Evolutionary conservation across 2,113 vertebrate species (phyloP).

Genomic region (Eurypyga helias): DNA sequence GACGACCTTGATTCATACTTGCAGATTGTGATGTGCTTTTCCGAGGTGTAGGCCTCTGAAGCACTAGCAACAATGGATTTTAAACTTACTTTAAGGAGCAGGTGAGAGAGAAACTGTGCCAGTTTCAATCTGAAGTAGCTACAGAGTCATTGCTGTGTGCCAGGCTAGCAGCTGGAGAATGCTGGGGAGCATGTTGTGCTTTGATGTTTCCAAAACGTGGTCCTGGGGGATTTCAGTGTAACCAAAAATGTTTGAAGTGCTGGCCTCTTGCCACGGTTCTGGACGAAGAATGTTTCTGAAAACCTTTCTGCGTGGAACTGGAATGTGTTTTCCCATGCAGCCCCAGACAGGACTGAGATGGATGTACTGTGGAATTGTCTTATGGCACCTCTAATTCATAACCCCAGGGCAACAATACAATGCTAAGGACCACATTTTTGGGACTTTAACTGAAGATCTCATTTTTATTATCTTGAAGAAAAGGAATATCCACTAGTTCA

Average conservation of each 20-base stretch:
- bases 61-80: neutral
- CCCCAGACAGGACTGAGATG: neutral
- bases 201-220: constrained; percentile 41
- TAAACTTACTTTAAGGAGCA: neutral
- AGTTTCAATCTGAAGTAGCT: neutral
- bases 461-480: neutral
- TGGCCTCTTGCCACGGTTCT: constrained; percentile 27
- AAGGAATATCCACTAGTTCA: neutral
- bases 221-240: constrained; percentile 34
- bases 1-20: too few species aligned
- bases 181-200: neutral
- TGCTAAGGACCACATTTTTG: neutral
- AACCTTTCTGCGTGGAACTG: neutral
- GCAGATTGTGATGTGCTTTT: neutral
- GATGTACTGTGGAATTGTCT: neutral
- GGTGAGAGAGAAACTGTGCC: neutral
- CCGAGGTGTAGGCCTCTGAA: neutral
- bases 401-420: neutral
- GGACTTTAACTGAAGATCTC: neutral
- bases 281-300: constrained; percentile 22
- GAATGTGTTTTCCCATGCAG: neutral
- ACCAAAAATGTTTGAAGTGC: constrained; percentile 52
- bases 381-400: neutral
- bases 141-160: neutral
- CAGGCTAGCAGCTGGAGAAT: constrained; percentile 54